Evolutionary conservation across 37 sponge, comb jelly and placozoan species (phyloP), one percentile per base, ranked within the genome.

Genomic region (Eunapius fragilis): DNA sequence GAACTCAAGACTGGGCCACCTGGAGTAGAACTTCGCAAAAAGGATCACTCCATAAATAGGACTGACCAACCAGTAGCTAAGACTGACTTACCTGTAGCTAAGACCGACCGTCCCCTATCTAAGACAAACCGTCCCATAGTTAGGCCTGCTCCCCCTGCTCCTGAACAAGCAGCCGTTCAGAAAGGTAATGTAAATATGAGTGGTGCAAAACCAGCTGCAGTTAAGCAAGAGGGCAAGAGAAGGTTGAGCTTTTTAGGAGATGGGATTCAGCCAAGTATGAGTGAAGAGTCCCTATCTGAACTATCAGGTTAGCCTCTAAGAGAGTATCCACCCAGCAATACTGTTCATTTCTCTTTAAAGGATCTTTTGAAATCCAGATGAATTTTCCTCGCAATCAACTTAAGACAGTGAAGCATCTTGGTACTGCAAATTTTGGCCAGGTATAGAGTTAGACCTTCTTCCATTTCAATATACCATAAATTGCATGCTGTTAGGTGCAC

Each of bases 301-400:
- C 58, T 58, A 11, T 2, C 58, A 58, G 58, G 58, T 58, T 19
- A 19, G 58, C 17, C 22, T 58, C 14, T 58, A n/a, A n/a, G 47
- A 45, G 47, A 11, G 47, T 9, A 4, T 45, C 47, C 4, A 45
- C 9, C 47, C 47, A 45, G 9, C 47, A 11, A 45, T 9, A 45
- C 19, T 58, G 17, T 17, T 58, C 6, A 17, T 58, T 10, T 58
- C 19, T 58, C 58, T 58, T 11, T 11, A 83, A n/a, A 71, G 79
- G 50, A 35, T 37, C 26, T 2, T 69, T 49, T 27, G 84, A 91
- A 28, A 77, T 91, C n/a, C 91, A 74, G 22, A 79, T 91, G 84
- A 68, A 84, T 41, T 88, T 90, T 28, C 94, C 94, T 3, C 33
- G 77, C 7, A 73, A 77, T 33, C 84, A 88, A 47, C 50, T 94